Base-by-base conservation (phyloP, 1,140 invertebrate genomes). In the Papilio dardanus region DNA sequence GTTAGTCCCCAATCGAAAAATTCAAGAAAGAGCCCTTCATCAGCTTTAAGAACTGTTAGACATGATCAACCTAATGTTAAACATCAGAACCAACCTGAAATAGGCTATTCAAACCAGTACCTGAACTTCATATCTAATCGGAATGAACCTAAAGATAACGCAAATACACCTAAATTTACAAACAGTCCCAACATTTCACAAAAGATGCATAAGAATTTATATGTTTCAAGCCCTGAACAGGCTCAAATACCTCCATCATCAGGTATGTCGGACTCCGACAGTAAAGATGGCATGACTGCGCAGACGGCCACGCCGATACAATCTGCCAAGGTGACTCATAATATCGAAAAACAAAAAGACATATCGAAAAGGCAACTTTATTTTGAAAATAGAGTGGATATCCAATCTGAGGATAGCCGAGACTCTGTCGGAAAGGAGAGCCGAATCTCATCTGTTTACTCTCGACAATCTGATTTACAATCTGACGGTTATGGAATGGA, bases 201-300 rank as follows among this genome's bases (percentile, higher is more conserved):
- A 71, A 94, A 94, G 76, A 94, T 94, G 92, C 91, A 94, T 80
- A 94, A 94, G 83, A 94, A 94, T 74, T 82, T 94, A 31, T 94
- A 94, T 81, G 93, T 94, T 10, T 94, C 93, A 65, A 94, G 93
- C 86, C 93, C 93, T 21, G 93, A 94, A 76, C 93, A 94, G 78
- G 92, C 90, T 28, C 93, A 94, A 84, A 89, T 93, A 66, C 92
- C 93, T 10, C 93, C 92, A 10, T 90, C 88, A 2, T 90, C 93
- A 10, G 91, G 92, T 8, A 81, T 88, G 46, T 91, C 91, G 3
- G 93, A 93, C 69, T 91, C 91, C 4, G 90, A 91, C 24, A 92
- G 88, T 77, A 93, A 93, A 84, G 90, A 93, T 75, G 87, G 90
- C n/a, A 87, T 93, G 86, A 92, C 90, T 14, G 90, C 90, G 0